phyloP scores from a whole-genome alignment of 2,113 vertebrate species.

The Lepidothrix coronata region DNA sequence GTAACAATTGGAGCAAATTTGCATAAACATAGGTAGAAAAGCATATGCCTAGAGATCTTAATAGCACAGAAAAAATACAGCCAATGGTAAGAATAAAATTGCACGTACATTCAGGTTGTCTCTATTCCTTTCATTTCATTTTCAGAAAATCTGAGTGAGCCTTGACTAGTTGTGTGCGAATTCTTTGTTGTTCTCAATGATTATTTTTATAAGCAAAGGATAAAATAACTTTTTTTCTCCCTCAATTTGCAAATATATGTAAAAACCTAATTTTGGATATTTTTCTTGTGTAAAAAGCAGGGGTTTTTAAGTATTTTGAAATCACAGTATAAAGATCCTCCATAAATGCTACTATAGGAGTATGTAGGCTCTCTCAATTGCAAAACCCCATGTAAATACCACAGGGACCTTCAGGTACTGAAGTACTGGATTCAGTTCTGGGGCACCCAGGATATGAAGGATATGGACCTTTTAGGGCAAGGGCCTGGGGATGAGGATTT shows the following conservation, averaged over 20 bases:
- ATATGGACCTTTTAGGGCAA: not conserved
- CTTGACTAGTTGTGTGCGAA: not conserved
- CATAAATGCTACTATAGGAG: not conserved
- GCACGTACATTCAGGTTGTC: not conserved
- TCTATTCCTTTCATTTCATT: not conserved
- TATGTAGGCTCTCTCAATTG: not conserved
- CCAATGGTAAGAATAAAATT: not conserved
- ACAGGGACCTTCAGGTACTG: not conserved
- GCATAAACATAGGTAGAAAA: slow-evolving; percentile 13
- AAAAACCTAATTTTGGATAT: not conserved
- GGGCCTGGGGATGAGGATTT: not conserved
- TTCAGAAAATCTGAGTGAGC: not conserved
- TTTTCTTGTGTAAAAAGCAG: not conserved
- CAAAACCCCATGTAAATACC: not conserved
- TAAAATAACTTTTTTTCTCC: not conserved
- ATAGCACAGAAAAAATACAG: not conserved
- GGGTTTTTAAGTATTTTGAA: not conserved
- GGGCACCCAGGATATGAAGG: not conserved
- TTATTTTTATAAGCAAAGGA: not conserved
- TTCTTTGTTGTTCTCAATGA: not conserved
- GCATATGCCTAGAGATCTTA: not conserved
- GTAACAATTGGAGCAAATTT: slow-evolving; percentile 57
- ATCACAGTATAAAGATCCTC: not conserved
- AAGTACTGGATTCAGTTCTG: not conserved
- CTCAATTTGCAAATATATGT: not conserved